phyloP scores from a whole-genome alignment of 2,113 vertebrate species.

The Saguinus imperator region DNA sequence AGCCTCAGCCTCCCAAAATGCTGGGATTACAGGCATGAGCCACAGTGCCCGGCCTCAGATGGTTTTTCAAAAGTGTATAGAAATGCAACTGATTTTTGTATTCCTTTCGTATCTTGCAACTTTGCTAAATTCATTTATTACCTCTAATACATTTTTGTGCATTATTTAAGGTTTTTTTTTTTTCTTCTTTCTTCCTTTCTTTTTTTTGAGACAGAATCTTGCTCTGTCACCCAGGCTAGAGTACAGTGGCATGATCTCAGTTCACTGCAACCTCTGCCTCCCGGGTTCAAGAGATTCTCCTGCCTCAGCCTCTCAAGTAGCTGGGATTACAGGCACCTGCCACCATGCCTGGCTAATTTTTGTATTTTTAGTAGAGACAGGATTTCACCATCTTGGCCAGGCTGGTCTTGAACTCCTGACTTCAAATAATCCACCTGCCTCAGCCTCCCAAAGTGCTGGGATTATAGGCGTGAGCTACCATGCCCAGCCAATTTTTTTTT shows the following conservation, averaged over 20 bases:
- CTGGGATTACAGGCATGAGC: no score
- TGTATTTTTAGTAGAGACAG: not conserved
- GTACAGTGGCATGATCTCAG: not conserved
- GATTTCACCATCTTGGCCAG: not conserved
- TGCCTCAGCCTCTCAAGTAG: no score
- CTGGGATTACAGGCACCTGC: not conserved
- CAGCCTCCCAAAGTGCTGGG: not conserved
- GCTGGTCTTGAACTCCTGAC: not conserved
- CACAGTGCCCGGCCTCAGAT: no score
- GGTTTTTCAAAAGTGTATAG: no score
- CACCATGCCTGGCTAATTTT: not conserved
- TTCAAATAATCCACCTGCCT: not conserved
- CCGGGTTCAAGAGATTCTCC: no score
- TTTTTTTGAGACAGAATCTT: not conserved
- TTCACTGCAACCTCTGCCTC: no score
- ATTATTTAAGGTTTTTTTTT: not conserved
- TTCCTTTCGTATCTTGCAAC: no score
- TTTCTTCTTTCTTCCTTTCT: no score
- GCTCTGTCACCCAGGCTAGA: not conserved
- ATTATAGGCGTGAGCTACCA: no score
- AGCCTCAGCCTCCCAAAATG: no score
- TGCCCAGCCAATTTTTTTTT: not conserved
- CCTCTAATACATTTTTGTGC: not conserved
- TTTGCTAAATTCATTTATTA: not conserved
- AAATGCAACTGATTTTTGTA: no score